phyloP scores from a whole-genome alignment of 1,140 invertebrate species.

The Drosophila repletoides region DNA sequence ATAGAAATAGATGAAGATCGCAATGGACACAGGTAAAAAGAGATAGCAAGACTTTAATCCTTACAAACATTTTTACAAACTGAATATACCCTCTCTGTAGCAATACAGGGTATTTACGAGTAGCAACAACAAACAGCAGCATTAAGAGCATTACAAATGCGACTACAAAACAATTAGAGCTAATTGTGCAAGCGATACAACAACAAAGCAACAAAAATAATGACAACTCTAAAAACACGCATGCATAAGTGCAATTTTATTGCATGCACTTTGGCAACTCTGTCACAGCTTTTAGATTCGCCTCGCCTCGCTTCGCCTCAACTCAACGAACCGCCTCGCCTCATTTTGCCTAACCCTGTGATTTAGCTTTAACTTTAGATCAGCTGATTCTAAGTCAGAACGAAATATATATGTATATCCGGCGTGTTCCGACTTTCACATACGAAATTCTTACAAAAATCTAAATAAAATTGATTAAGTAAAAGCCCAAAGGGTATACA shows the following conservation, averaged over 20 bases:
- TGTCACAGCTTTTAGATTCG: constrained; percentile 25
- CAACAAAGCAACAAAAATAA: constrained; percentile 26
- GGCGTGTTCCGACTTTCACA: too few species aligned
- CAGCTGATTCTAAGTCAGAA: constrained; percentile 21
- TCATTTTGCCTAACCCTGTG: not conserved
- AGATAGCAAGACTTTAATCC: too few species aligned
- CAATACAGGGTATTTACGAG: too few species aligned
- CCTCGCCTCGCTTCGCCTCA: not conserved
- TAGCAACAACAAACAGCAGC: constrained; percentile 20
- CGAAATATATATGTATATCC: too few species aligned
- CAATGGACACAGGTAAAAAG: too few species aligned
- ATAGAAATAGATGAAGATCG: too few species aligned
- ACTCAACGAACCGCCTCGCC: too few species aligned
- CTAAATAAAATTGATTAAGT: too few species aligned
- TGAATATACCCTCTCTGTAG: too few species aligned
- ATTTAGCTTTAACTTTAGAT: constrained; percentile 5
- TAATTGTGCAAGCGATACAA: constrained; percentile 43
- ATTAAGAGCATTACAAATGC: constrained; percentile 59
- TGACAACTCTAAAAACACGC: constrained; percentile 13
- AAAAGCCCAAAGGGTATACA: too few species aligned
- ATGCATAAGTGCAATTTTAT: constrained; percentile 35
- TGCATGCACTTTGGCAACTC: constrained; percentile 35
- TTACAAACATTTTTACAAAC: too few species aligned
- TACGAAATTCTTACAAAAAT: too few species aligned
- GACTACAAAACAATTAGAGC: constrained; percentile 64